Base-by-base conservation (phyloP, 1,140 invertebrate species). In the Atta texana region DNA sequence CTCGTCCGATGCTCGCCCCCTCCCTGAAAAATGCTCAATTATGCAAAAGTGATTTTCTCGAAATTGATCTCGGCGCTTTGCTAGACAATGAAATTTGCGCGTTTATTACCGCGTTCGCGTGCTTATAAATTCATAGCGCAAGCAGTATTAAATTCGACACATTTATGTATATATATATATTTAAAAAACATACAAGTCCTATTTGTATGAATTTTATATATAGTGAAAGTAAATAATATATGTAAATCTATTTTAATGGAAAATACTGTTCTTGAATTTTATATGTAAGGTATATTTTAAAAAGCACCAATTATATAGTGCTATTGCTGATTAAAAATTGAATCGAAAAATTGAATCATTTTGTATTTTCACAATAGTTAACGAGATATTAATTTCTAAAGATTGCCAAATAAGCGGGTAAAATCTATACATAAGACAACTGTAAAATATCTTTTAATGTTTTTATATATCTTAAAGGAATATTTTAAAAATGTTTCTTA, bases 41-140 rank as follows among this genome's bases (percentile, higher is more conserved):
- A 71, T 82, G 78, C 66, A 69, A 72, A 82, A 72, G 49, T 82
- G 49, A 82, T 82, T 82, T 82, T 72, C 78, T 31, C 49, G 78
- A 69, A 82, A 72, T 82, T 69, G 66, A 78, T 78, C 78, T 59
- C 78, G 49, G 31, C 49, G 78, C 78, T 72, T 82, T 82, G 78
- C 63, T 82, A 72, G 59, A 78, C 76, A 44, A 78, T 78, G 76
- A 78, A 78, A 78, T 78, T 77, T 74, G 34, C 71, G 71, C 71
- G 51, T 74, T 64, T 39, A 64, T 64, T 51, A 61, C 76, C 44
- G 18, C 59, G 75, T 16, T 39, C 39, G 24, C 57, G 75, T n/a
- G 59, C 44, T 78, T 59, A 78, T 78, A 61, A 78, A 78, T 78
- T 78, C 76, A n/a, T 21, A 64, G 39, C 24, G 24, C 76, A 78